Evolutionary conservation across 2,113 vertebrate genomes (phyloP).

Genomic region (Laticauda colubrina): DNA sequence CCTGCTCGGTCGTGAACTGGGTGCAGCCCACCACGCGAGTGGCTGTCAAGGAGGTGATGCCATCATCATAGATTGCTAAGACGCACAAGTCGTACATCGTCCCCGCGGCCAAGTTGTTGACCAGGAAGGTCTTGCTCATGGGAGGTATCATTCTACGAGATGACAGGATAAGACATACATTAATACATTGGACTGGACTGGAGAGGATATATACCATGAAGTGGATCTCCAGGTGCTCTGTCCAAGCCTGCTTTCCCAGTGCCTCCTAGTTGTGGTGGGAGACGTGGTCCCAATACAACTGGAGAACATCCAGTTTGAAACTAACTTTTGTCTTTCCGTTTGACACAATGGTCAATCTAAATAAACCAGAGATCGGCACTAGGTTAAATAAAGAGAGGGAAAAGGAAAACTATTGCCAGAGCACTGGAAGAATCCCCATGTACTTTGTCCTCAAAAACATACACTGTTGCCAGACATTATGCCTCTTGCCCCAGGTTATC

Average conservation of each 20-base stretch:
- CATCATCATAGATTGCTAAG: constrained; percentile 95
- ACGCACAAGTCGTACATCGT: constrained; percentile 94
- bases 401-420: neutral
- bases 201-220: neutral
- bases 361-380: neutral
- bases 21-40: constrained; percentile 95
- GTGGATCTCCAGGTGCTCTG: neutral
- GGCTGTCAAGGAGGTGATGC: constrained; percentile 94
- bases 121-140: constrained; percentile 96
- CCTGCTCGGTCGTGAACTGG: constrained; percentile 94
- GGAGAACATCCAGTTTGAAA: neutral
- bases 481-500: neutral
- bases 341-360: neutral
- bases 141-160: constrained; percentile 94
- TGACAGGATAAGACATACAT: constrained; percentile 39
- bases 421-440: neutral
- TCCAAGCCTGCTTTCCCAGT: neutral
- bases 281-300: neutral
- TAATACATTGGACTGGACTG: neutral
- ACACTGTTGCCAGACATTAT: neutral
- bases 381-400: neutral
- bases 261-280: neutral
- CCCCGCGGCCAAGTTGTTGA: constrained; percentile 95
- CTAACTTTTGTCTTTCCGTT: neutral
- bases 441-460: neutral